These are phyloP conservation scores for Calypte anna DNA, from an alignment of 2,113 vertebrate genomes.

Conservation along the genomic window DNA sequence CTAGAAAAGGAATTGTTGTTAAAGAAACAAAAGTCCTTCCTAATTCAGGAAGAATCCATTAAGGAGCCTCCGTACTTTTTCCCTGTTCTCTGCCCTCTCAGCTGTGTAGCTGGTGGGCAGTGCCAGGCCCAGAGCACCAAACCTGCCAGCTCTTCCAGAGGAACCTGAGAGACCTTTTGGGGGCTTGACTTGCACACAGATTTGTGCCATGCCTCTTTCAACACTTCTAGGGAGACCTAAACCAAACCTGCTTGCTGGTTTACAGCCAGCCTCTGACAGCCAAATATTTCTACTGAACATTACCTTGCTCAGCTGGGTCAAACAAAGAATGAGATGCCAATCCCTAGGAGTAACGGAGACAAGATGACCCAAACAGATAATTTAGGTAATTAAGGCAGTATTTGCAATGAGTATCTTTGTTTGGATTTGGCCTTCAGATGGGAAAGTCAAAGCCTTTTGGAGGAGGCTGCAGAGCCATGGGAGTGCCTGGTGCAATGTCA, in stretches of 20 bases:
- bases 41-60: background rate
- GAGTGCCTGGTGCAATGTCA: background rate
- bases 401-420: background rate
- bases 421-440: background rate
- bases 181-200: background rate
- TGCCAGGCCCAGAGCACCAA: background rate
- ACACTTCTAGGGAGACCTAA: background rate
- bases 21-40: background rate
- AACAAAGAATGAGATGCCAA: background rate
- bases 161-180: background rate
- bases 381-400: background rate
- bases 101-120: background rate
- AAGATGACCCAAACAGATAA: conserved; percentile 42
- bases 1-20: background rate
- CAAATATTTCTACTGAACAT: background rate
- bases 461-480: background rate
- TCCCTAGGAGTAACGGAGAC: background rate
- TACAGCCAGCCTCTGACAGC: background rate
- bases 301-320: background rate
- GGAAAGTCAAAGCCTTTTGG: background rate
- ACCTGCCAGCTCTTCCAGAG: background rate
- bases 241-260: background rate
- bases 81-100: background rate
- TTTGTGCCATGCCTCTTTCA: background rate
- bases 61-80: background rate